Base-by-base conservation (phyloP, 2,113 vertebrate genomes). In the Festucalex cinctus region DNA sequence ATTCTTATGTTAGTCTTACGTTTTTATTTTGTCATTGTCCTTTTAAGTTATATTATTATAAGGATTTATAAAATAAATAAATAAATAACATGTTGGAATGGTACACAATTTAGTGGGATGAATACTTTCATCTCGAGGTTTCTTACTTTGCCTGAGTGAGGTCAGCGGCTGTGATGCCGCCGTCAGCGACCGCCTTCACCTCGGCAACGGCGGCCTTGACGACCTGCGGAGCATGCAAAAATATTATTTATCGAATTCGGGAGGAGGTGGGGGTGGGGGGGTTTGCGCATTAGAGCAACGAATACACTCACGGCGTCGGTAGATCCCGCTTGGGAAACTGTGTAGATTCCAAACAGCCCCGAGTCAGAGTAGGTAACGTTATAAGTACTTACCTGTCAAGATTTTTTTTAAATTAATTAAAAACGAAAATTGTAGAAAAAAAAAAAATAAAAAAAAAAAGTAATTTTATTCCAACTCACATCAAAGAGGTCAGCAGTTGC, bases 331-430 rank as follows among this genome's bases (percentile, higher is more conserved):
- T 96, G 95, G 0, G 92, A 93, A 79, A 99, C 87, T 20, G 92
- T 93, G 60, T 96, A 98, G 73, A 99, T 44, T 7, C 97, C 97
- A 68, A 99, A 99, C 43, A 99, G 94, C 28, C 95, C 97, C 53
- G 95, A 96, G 87, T 99, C 97, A 0, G 94, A 93, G 87, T 98
- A 99, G 80, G 86, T 93, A 20, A 89, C 90, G 66, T 94, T 96
- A 82, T 98, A 97, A 24, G 94, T 93, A 0, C 93, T 93, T 78
- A 88, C 95, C 97, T 99, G 88, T 35, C 48, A 14, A 63, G 20
- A 65, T 1, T n/a, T 32, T 32, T 32, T 32, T 32, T 32, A 1
- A 6, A 17, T 46, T 6, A 46, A 41, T 12, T 41, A 41, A 13
- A 13, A n/a, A n/a, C n/a, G n/a, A n/a, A n/a, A 46, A 46, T 46